Percentiles rank a stretch among this genome's conserved stretches.
Evolutionary conservation across 2,113 vertebrate genomes (phyloP).

Genomic region (Caranx ignobilis): DNA sequence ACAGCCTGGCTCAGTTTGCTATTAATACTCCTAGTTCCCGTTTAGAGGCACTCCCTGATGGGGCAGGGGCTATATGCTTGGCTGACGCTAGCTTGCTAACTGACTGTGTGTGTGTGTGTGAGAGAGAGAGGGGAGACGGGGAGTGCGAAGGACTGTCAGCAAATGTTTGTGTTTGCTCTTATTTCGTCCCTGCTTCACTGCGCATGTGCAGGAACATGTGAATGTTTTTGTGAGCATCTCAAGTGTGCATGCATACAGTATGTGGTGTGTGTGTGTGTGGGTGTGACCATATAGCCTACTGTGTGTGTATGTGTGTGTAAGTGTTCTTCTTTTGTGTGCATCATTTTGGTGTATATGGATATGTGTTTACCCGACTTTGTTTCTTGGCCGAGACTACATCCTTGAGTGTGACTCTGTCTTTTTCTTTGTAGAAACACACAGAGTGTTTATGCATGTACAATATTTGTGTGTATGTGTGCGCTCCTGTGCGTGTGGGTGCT

Average conservation of each 20-base stretch:
- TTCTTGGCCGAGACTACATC: background rate
- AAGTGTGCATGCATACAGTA: background rate
- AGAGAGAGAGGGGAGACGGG: conserved; percentile 2
- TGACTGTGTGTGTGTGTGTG: conserved; percentile 49
- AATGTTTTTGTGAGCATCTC: conserved; percentile 19
- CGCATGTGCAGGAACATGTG: background rate
- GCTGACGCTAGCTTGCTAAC: conserved; percentile 67
- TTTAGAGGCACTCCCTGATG: conserved; percentile 76
- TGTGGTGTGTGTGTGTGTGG: background rate
- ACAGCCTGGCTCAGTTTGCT: conserved; percentile 71
- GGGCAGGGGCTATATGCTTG: conserved; percentile 73
- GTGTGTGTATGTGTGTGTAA: background rate
- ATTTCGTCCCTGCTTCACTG: conserved; percentile 19
- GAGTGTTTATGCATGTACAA: conserved; percentile 6
- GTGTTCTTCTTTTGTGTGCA: background rate
- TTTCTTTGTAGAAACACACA: background rate
- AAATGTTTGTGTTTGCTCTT: conserved; percentile 45
- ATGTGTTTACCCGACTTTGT: conserved; percentile 12
- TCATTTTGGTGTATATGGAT: too few species aligned
- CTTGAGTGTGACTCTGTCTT: conserved; percentile 4
- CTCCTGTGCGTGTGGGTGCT: conserved; percentile 41
- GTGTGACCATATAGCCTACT: too few species aligned
- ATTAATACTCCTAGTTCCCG: conserved; percentile 77
- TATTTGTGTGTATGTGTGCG: conserved; percentile 23
- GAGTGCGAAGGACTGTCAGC: conserved; percentile 22